A percentile compares a stretch with the other conserved stretches of the same genome.
Conservation (phyloP, 2,113 vertebrate species). For the Alethe castanea region DNA sequence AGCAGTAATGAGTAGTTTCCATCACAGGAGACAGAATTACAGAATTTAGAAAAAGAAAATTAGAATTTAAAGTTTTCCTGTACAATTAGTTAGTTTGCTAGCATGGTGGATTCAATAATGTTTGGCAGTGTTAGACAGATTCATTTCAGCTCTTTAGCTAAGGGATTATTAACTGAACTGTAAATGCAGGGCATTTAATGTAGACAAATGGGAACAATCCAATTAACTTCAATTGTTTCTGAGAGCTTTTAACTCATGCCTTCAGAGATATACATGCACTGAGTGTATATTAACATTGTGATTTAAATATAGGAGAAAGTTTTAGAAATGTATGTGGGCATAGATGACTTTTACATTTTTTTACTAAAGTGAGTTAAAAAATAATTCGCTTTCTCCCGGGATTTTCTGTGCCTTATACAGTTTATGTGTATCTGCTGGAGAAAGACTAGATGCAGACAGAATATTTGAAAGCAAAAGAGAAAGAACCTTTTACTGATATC, state of each 20-base stretch:
- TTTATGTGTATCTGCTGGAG: not conserved
- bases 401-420: not conserved
- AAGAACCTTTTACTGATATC: not conserved
- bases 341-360: not conserved
- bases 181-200: not conserved
- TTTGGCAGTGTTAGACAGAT: not conserved
- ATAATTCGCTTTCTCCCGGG: not conserved
- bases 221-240: slow-evolving; percentile 16
- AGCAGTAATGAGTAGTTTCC: not conserved
- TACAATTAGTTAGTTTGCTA: not conserved
- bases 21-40: not conserved
- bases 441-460: not conserved
- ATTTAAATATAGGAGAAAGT: not conserved
- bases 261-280: not conserved
- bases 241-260: not conserved
- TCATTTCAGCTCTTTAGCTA: not conserved
- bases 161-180: not conserved
- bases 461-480: not conserved
- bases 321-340: not conserved
- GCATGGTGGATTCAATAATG: not conserved
- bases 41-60: not conserved
- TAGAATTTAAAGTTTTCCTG: not conserved
- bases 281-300: not conserved
- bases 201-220: not conserved
- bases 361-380: not conserved